Conservation (phyloP, 2,113 vertebrate species). For the Caracal caracal region DNA sequence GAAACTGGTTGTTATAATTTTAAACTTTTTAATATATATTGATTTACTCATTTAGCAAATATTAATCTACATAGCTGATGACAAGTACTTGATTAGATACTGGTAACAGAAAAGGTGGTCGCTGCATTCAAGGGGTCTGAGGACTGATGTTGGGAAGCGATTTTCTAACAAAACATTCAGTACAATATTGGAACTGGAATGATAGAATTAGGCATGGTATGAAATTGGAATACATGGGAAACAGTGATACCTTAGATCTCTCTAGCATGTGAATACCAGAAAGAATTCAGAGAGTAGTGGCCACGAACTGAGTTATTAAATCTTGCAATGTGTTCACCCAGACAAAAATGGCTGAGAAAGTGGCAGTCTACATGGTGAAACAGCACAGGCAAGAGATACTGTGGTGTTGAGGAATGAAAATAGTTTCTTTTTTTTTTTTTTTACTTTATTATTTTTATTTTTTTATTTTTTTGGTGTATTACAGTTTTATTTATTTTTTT, state of each 20-base stretch:
- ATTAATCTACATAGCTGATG: not conserved
- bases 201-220: not conserved
- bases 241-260: not conserved
- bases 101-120: not conserved
- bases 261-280: not conserved
- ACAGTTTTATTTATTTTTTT: too few relatives aligned
- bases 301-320: not conserved
- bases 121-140: not conserved
- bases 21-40: not conserved
- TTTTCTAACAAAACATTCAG: not conserved
- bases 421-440: not conserved
- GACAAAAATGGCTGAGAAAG: not conserved
- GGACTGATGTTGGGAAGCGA: not conserved
- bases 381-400: not conserved
- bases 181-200: not conserved
- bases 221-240: not conserved
- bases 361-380: not conserved
- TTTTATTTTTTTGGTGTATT: too few relatives aligned
- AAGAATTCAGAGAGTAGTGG: not conserved
- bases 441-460: too few relatives aligned
- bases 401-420: not conserved
- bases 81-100: not conserved
- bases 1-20: not conserved
- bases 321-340: not conserved
- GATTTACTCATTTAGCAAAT: not conserved